Evolutionary conservation across 2,888 invertebrate genomes (phyloP), one percentile per base, ranked within the genome.

Genomic region (Thymelicus lineola): DNA sequence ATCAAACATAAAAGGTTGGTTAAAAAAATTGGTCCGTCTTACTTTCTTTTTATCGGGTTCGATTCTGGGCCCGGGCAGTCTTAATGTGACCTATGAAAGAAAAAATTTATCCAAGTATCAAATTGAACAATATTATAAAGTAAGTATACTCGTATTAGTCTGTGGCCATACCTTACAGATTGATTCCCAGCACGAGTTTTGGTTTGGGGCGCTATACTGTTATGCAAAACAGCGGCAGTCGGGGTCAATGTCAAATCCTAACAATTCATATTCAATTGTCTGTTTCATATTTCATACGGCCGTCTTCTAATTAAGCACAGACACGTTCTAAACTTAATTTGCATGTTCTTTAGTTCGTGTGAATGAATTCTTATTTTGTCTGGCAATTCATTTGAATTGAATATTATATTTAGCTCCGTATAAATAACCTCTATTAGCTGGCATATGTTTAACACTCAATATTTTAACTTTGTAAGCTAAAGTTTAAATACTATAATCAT

Each of bases 181-280:
- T 10, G 20, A 53, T 53, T 62, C 15, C n/a, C 35, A 48, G 61
- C 35, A 42, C 46, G 46, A 28, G 46, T 61, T 42, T 46, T 61
- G 4, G 5, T 36, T 6, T 1, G 42, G 61, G 28, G 61, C 46
- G 28, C 15, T 35, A 46, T 28, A 62, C 48, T 62, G 45, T 62
- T 62, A 62, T 62, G 61, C 61, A 62, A 62, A 62, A 62, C 9
- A 62, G 61, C 61, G n/a, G 14, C 61, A 81, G 82, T 82, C 38
- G 9, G 38, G 63, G 63, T 63, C 63, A 63, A 63, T 50, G 63
- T 53, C 63, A 38, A 28, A 61, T 61, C 14, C 28, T 35, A 61
- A 61, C 45, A 59, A 61, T 46, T 61, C 46, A 46, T 28, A 53
- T 10, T 50, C 38, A 20, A 46, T 46, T n/a, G n/a, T 20, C 7